Base-by-base conservation (phyloP, 2,113 vertebrate species). In the Oncorhynchus nerka region DNA sequence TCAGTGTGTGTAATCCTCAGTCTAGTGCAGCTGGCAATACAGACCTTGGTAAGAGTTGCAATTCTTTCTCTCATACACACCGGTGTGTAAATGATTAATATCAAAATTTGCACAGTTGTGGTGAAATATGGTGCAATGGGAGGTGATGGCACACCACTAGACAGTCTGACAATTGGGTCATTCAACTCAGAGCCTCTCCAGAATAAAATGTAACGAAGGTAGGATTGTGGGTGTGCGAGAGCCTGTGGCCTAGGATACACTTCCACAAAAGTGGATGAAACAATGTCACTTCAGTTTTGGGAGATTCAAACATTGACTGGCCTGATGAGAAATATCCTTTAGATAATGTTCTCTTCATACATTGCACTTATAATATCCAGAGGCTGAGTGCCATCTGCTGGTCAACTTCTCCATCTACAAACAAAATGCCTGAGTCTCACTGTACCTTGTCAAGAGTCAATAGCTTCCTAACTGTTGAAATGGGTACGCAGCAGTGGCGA, bases 341-440 rank as follows among this genome's bases (percentile, higher is more conserved):
- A 62, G 20, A 24, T 22, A 8, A 62, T 22, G 16, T 62, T 22
- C 59, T 32, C 26, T 61, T 19, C 51, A 19, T 16, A 61, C 55
- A 73, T 12, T 57, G 28, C n/a, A 73, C 51, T 51, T 7, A 8
- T n/a, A 39, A 3, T 30, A 61, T 13, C 11, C 15, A 4, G 45
- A 3, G 28, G 61, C 12, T 65, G 20, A 45, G 61, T 67, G 73
- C 73, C 73, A 67, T 65, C 73, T 75, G 62, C 45, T 67, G 73
- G 64, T 30, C 6, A 62, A 72, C 20, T 3, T 61, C 3, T 4
- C 1, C 4, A 61, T 15, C 28, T 4, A 28, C 19, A 8, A 62
- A 24, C n/a, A 22, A 62, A 22, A 22, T 22, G 59, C 15, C 51
- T 16, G 51, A 55, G 51, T 55, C 51, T 45, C 39, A 45, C 39